Conservation (phyloP, 2,113 vertebrate genomes). For the Kobus ellipsiprymnus region DNA sequence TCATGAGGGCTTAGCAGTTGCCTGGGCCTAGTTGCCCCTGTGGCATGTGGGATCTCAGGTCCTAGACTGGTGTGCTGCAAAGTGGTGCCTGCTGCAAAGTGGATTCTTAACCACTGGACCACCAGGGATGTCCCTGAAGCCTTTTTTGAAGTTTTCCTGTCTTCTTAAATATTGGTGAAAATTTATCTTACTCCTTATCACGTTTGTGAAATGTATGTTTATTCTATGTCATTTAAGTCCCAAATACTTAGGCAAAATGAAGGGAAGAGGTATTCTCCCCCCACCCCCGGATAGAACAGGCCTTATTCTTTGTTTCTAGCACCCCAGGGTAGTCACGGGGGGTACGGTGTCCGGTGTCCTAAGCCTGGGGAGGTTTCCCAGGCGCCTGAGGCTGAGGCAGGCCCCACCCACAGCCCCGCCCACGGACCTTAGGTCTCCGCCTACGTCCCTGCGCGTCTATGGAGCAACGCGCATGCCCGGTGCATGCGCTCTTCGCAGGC, state of each 20-base stretch:
- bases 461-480: background rate
- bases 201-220: background rate
- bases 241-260: background rate
- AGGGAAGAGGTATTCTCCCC: background rate
- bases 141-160: background rate
- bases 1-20: background rate
- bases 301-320: accelerated
- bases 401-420: background rate
- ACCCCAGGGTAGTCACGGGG: background rate
- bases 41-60: background rate
- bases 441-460: accelerated
- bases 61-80: background rate
- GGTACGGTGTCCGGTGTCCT: accelerated
- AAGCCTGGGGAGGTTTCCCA: accelerated
- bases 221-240: background rate
- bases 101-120: background rate
- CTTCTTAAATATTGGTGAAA: background rate
- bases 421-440: accelerated
- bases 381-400: accelerated
- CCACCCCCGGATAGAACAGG: too few relatives aligned
- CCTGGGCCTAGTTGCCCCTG: background rate
- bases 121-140: background rate
- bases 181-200: background rate
- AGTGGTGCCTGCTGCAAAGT: background rate
- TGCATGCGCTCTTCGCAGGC: conserved; percentile 14